Conservation (phyloP, 2,888 invertebrate species). For the Drosophila aldrichi region DNA sequence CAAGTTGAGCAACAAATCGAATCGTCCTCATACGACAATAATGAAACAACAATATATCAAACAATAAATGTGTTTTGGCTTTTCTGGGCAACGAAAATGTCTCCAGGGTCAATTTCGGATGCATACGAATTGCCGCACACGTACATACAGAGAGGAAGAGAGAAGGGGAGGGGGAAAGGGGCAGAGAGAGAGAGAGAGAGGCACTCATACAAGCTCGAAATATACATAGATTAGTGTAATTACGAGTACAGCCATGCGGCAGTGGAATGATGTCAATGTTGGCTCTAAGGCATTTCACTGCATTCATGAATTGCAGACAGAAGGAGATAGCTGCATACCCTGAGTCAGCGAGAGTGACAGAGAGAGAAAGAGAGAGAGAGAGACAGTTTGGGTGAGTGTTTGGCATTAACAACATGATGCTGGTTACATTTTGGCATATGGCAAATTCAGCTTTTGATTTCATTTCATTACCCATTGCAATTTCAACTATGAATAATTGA, state of each 20-base stretch:
- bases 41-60: slow-evolving; percentile 29
- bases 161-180: neutral
- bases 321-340: neutral
- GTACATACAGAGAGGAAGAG: neutral
- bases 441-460: slow-evolving; percentile 71
- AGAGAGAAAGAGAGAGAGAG: neutral
- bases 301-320: slow-evolving; percentile 27
- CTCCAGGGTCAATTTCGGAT: slow-evolving; percentile 76
- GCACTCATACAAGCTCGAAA: slow-evolving; percentile 6
- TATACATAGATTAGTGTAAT: slow-evolving; percentile 73
- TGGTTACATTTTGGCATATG: slow-evolving; percentile 43
- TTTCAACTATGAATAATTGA: slow-evolving; percentile 76
- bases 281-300: slow-evolving; percentile 71
- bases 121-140: slow-evolving; percentile 50
- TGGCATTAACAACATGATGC: slow-evolving; percentile 41
- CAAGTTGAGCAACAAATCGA: slow-evolving; percentile 40
- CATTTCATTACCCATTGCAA: slow-evolving; percentile 77
- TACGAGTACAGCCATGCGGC: slow-evolving; percentile 54
- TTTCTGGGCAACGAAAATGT: slow-evolving; percentile 63
- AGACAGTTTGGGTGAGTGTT: slow-evolving; percentile 10
- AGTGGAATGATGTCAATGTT: slow-evolving; percentile 61
- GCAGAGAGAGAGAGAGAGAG: neutral
- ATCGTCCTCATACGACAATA: slow-evolving; percentile 33
- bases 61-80: slow-evolving; percentile 66
- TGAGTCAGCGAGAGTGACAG: neutral